Percentiles rank a stretch among this genome's conserved stretches.
Evolutionary conservation across 2,113 vertebrate genomes (phyloP).

Genomic region (Aviceda subcristata): DNA sequence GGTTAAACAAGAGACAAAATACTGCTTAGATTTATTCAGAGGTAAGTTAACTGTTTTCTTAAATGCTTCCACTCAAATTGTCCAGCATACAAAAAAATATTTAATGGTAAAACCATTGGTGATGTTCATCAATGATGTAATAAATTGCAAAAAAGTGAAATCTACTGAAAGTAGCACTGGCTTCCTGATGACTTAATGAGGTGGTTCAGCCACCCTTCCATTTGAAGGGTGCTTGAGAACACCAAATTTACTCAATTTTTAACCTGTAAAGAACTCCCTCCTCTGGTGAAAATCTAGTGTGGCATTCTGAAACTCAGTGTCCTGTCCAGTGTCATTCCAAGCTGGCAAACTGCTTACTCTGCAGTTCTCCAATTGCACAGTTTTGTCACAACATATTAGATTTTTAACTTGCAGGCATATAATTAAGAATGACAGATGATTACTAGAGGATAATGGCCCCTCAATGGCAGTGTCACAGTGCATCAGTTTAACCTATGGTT

Average conservation of each 20-base stretch:
- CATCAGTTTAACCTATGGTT: constrained; percentile 46
- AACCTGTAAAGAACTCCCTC: not conserved
- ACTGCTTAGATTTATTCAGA: not conserved
- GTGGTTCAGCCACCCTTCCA: not conserved
- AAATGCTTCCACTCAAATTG: not conserved
- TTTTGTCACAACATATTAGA: constrained; percentile 43
- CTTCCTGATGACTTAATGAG: not conserved
- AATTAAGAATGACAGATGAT: constrained; percentile 46
- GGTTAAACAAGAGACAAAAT: not conserved
- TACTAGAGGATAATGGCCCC: constrained; percentile 10
- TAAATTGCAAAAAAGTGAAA: not conserved
- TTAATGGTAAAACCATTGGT: not conserved
- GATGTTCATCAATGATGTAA: not conserved
- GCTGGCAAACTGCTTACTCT: not conserved
- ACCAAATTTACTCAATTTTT: not conserved
- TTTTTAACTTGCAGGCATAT: not conserved
- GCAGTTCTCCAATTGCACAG: not conserved
- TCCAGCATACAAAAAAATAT: not conserved
- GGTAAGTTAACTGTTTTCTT: not conserved
- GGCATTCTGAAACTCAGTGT: not conserved
- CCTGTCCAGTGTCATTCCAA: not conserved
- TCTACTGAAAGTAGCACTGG: not conserved
- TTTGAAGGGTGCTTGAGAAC: not conserved
- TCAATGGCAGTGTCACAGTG: constrained; percentile 22
- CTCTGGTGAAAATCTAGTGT: not conserved